Evolutionary conservation across 2,113 vertebrate species (phyloP), one percentile per base, ranked within the genome.

Genomic region (Proterorhinus semilunaris): DNA sequence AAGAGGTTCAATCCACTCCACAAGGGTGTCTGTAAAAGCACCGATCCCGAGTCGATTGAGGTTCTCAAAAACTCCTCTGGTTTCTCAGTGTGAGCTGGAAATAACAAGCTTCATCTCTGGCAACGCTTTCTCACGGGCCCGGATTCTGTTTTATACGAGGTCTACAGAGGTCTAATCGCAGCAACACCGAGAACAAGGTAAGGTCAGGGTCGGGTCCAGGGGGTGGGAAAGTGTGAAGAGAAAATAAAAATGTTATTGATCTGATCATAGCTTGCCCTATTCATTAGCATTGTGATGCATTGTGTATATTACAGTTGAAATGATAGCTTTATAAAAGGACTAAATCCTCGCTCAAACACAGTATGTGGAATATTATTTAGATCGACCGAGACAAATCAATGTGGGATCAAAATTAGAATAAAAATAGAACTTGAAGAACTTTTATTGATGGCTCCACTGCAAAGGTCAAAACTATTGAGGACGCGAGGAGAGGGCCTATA

Each of bases 31-130:
- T 84, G 76, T 65, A 81, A 86, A 82, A 79, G 72, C 55, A 69
- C 17, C 2, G 0, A 75, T 78, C 52, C 21, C 13, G 61, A 75
- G 79, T 83, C 45, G 62, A 84, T 65, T 58, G 66, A 72, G 74
- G 74, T 72, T 75, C 62, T 76, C 59, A 65, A 65, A 16, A 85
- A 71, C 73, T 68, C 71, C 8, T 72, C 69, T 66, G 65, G 21
- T 75, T 10, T 88, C 81, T 69, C 82, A 65, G 80, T 83, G 73
- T 83, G 86, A 83, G 77, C 17, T 69, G 66, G 73, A 89, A 90
- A 89, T 88, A 88, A 88, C 84, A 87, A 86, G 86, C 59, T 79
- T 84, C 71, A 74, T 84, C 71, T 58, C 49, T 65, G 61, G 21
- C 59, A 48, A 17, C 48, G 17, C 65, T 82, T 76, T 68, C 59